These are phyloP conservation scores for Lycocorax pyrrhopterus DNA, from an alignment of 2,113 vertebrate species.

Conservation along the genomic window DNA sequence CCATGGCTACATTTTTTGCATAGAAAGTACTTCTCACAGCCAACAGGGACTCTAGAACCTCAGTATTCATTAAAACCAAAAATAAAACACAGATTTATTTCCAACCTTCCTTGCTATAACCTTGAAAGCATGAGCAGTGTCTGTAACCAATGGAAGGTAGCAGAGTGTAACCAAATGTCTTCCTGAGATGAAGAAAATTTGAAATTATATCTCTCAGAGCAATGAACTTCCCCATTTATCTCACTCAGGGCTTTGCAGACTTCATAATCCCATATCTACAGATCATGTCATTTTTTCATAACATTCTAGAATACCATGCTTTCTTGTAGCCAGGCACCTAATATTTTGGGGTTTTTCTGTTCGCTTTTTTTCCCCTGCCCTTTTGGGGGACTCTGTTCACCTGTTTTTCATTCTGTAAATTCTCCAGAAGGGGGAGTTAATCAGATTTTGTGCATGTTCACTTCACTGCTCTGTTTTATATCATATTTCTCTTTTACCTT, in stretches of 20 bases:
- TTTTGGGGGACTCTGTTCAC: not conserved
- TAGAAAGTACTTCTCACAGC: not conserved
- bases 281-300: not conserved
- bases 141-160: not conserved
- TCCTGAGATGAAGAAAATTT: not conserved
- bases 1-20: not conserved
- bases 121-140: not conserved
- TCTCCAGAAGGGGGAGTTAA: not conserved
- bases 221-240: not conserved
- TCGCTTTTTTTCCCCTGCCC: rapidly evolving
- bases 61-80: not conserved
- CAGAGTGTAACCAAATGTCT: slow-evolving; percentile 8
- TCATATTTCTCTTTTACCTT: not conserved
- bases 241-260: not conserved
- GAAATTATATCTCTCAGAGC: not conserved
- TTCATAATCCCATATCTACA: not conserved
- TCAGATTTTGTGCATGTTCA: not conserved
- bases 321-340: not conserved
- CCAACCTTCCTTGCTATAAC: not conserved
- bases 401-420: not conserved
- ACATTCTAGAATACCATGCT: not conserved
- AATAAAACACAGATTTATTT: slow-evolving; percentile 4
- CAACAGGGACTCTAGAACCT: not conserved
- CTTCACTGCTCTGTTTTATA: not conserved
- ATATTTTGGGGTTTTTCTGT: not conserved